These are phyloP conservation scores for Euwallacea similis DNA, from an alignment of 1,140 invertebrate species.

Conservation along the genomic window DNA sequence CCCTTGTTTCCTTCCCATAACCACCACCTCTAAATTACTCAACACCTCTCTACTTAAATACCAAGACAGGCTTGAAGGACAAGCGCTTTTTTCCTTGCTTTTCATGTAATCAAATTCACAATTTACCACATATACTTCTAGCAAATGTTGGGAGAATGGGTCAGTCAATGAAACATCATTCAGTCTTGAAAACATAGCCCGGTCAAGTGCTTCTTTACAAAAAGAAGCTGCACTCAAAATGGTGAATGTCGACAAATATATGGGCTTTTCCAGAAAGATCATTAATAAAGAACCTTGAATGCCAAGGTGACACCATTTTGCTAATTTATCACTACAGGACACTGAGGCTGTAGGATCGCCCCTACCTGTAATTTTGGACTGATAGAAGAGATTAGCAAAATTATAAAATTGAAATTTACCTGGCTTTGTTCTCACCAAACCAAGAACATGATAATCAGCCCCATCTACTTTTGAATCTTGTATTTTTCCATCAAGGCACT, in stretches of 20 bases:
- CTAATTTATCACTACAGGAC: conserved; percentile 92
- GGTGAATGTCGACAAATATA: conserved; percentile 72
- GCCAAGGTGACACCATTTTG: conserved; percentile 84
- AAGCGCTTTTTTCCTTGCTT: conserved; percentile 55
- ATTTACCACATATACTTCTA: conserved; percentile 51
- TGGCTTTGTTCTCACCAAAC: conserved; percentile 85
- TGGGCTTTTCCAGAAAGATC: conserved; percentile 65
- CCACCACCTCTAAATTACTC: conserved; percentile 64
- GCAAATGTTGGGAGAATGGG: conserved; percentile 47
- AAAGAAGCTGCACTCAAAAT: conserved; percentile 71
- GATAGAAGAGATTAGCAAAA: neutral
- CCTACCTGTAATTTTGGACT: conserved; percentile 52
- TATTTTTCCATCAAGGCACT: conserved; percentile 66
- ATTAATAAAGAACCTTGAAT: conserved; percentile 79
- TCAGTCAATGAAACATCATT: conserved; percentile 43
- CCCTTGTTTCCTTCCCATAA: conserved; percentile 80
- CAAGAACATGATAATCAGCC: conserved; percentile 66
- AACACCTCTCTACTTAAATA: conserved; percentile 37
- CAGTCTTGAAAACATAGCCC: conserved; percentile 65
- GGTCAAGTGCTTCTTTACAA: conserved; percentile 63
- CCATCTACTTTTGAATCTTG: conserved; percentile 56
- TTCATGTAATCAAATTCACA: conserved; percentile 56
- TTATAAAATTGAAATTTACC: conserved; percentile 56
- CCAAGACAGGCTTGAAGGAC: conserved; percentile 66
- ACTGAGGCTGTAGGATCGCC: conserved; percentile 87